Percentiles rank a stretch among this genome's conserved stretches.
phyloP scores from a whole-genome alignment of 2,113 vertebrate species.

The Strigops habroptila region DNA sequence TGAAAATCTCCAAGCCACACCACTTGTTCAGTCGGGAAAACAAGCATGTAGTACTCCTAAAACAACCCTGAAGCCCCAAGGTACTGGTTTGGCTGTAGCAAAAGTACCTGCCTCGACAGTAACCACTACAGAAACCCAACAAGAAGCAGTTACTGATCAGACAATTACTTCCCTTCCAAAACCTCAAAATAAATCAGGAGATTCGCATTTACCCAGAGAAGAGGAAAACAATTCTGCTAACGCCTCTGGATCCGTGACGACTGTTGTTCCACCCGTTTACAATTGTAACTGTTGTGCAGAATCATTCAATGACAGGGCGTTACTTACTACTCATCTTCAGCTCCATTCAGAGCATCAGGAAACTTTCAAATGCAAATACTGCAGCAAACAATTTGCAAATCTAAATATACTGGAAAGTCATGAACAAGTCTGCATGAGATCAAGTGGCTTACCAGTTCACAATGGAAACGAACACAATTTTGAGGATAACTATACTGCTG shows the following conservation, averaged over 20 bases:
- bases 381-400: constrained; percentile 90
- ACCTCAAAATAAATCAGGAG: constrained; percentile 43
- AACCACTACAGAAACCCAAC: constrained; percentile 21
- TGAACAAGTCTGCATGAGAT: constrained; percentile 81
- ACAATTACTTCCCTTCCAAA: constrained; percentile 23
- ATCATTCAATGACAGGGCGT: constrained; percentile 80
- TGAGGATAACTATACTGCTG: constrained; percentile 45
- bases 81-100: not conserved
- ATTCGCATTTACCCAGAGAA: constrained; percentile 47
- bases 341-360: constrained; percentile 85
- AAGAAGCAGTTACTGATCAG: constrained; percentile 22
- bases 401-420: constrained; percentile 86
- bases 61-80: constrained; percentile 34
- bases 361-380: constrained; percentile 87
- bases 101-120: constrained; percentile 20
- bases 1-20: constrained; percentile 37
- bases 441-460: constrained; percentile 31
- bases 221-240: constrained; percentile 54
- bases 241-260: constrained; percentile 48
- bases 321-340: constrained; percentile 82
- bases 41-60: constrained; percentile 59
- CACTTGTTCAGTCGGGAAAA: constrained; percentile 40
- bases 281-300: constrained; percentile 83
- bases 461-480: constrained; percentile 66
- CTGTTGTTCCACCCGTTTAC: constrained; percentile 74